Evolutionary conservation across 2,888 invertebrate genomes (phyloP).

Genomic region (Microplitis manilae): DNA sequence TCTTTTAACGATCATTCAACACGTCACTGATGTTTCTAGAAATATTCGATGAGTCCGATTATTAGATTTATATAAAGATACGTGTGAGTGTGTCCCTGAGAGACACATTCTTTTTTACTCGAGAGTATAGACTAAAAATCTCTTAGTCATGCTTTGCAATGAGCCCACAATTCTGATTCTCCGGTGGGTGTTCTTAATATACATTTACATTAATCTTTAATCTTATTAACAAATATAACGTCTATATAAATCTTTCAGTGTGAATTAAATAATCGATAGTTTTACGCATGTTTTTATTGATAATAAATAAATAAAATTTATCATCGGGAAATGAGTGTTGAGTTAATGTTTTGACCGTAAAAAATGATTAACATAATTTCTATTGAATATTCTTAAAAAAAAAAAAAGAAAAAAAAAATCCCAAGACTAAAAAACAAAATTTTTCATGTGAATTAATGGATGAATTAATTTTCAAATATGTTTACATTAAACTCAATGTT

Average conservation of each 20-base stretch:
- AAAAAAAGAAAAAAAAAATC: background rate
- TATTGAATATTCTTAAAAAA: background rate
- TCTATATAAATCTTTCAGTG: background rate
- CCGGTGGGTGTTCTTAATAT: slow-evolving; percentile 4
- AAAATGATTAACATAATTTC: background rate
- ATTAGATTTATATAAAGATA: background rate
- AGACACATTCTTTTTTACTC: background rate
- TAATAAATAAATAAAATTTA: background rate
- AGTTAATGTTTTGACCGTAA: background rate
- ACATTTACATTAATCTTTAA: background rate
- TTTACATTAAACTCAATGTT: background rate
- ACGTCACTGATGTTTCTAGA: slow-evolving; percentile 19
- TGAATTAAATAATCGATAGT: background rate
- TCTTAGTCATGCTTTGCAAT: slow-evolving; percentile 67
- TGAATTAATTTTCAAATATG: background rate
- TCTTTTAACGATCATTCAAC: slow-evolving; percentile 32
- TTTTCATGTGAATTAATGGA: background rate
- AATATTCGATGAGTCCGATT: background rate
- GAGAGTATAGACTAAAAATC: slow-evolving; percentile 1
- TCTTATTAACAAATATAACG: background rate
- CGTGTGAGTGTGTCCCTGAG: background rate
- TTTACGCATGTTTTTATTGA: background rate
- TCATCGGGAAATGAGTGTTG: background rate
- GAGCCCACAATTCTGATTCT: slow-evolving; percentile 52
- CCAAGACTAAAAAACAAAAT: background rate